Base-by-base conservation (phyloP, 1,140 invertebrate species). In the Aplysia californica region DNA sequence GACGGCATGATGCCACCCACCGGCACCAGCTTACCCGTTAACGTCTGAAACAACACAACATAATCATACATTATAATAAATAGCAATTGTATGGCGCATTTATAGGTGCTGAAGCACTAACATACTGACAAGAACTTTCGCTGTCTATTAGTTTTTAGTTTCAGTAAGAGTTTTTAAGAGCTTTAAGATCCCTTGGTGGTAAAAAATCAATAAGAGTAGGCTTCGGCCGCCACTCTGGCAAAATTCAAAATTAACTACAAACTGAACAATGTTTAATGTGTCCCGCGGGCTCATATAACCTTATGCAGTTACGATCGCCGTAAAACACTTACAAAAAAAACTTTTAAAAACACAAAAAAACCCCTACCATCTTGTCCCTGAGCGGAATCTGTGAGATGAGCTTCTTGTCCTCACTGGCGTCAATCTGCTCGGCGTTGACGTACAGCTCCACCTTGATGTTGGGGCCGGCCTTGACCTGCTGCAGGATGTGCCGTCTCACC, bases 341-440 rank as follows among this genome's bases (percentile, higher is more conserved):
- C n/a, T n/a, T n/a, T n/a, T n/a, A n/a, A n/a, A n/a, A n/a, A n/a
- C n/a, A n/a, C n/a, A n/a, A n/a, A n/a, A n/a, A n/a, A n/a, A n/a
- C n/a, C n/a, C 85, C 84, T 87, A 97, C 94, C 92, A 94, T 95
- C 93, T 98, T 98, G 90, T 98, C 96, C 81, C 95, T 91, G 61
- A 97, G 92, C 59, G 94, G 94, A 84, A 97, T 94, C 86, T 97
- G 94, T 23, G 94, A 95, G 41, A 98, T 92, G 26, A 96, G 92
- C 92, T 96, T 96, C 80, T 94, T 93, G 89, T 98, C 96, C 82
- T 97, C 96, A 55, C 93, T 92, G 44, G 94, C 93, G 85, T 98
- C 97, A 64, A 98, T 91, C 6, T 94, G 88, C 86, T 98, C 97
- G 18, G 95, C 95, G 89, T 97, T 97, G 18, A 96, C 91, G 89